Evolutionary conservation across 2,888 invertebrate species (phyloP), one percentile per base, ranked within the genome.

Genomic region (Drosophila mimica): DNA sequence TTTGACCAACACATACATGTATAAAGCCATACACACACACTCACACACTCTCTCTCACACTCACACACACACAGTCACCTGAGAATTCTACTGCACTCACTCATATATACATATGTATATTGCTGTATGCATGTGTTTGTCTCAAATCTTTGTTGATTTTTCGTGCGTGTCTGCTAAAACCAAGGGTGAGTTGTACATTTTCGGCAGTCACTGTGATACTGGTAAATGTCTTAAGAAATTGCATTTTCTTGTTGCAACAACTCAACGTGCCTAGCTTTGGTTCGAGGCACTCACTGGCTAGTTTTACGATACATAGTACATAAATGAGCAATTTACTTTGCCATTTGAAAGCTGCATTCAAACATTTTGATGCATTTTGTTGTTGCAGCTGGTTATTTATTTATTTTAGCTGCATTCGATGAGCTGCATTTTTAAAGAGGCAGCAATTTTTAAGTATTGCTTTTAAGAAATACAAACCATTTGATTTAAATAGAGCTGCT

Each of bases 201-300:
- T 58, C 33, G 74, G 68, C 1, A 40, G 56, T 51, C 20, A 48
- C 28, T 36, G 33, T 43, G 48, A 66, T 17, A 33, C 57, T 48
- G 31, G 62, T 15, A 72, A 89, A 89, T 87, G 84, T 90, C 90
- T 86, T 87, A 90, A 86, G 90, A 86, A 83, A 89, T 79, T 81
- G 84, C 82, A 87, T 81, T 89, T 76, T 76, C 79, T 76, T 79
- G 84, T 77, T 83, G 74, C 84, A 77, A 49, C 71, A 68, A 70
- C 57, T 59, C 59, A 58, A 56, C 49, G 49, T 53, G 48, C 31
- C 38, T 25, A 28, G 28, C 30, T 52, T 46, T 40, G 40, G 30
- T 57, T 38, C 40, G 31, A 30, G 40, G 30, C 20, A 57, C 20
- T 30, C 20, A 4, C 20, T 30, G 56, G 60, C 70, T 56, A 48